These are phyloP conservation scores for Aegithalos caudatus DNA, from an alignment of 2,113 vertebrate species.

Conservation along the genomic window DNA sequence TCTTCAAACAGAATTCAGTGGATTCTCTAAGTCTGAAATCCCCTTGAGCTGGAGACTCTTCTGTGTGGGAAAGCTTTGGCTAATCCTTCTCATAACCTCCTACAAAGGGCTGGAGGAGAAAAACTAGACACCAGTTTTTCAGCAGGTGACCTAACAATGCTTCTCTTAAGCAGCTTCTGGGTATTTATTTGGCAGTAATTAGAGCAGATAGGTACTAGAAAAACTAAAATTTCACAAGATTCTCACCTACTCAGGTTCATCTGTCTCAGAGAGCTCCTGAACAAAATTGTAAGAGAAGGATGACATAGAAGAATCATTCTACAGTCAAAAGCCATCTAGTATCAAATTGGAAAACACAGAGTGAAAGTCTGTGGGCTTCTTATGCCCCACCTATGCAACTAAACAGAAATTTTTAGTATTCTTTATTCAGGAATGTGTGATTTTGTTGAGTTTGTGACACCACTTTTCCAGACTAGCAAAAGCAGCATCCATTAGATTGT, in stretches of 20 bases:
- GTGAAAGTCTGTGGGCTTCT: background rate
- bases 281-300: background rate
- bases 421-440: background rate
- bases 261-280: background rate
- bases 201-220: background rate
- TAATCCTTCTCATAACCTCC: background rate
- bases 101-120: background rate
- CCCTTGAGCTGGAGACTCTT: background rate
- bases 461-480: background rate
- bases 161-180: background rate
- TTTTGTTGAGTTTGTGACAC: background rate
- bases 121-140: background rate
- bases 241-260: background rate
- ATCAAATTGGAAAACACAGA: background rate
- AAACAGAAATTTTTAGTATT: fast-evolving
- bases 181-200: background rate
- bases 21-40: background rate
- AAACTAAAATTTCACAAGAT: background rate
- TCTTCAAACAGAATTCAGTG: background rate
- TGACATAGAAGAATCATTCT: background rate
- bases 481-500: background rate
- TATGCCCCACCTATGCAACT: background rate
- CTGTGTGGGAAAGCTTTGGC: background rate
- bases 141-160: background rate
- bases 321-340: background rate